Base-by-base conservation (phyloP, 2,113 vertebrate genomes). In the Eonycteris spelaea region DNA sequence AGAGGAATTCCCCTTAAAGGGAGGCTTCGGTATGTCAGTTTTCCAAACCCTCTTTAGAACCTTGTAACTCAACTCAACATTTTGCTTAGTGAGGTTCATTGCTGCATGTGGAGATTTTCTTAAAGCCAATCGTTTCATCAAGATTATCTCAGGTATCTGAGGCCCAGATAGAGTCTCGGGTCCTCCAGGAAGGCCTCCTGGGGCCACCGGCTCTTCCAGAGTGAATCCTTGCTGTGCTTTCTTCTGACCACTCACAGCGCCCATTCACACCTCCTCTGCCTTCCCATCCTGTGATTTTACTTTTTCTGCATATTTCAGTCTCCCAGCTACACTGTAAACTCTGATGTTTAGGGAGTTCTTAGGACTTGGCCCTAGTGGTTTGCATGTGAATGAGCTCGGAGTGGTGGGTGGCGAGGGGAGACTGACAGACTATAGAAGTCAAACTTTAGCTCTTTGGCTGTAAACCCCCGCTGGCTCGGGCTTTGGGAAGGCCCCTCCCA, bases 31-130 rank as follows among this genome's bases (percentile, higher is more conserved):
- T 93, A 48, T 95, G 94, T 96, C 95, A 57, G 57, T 63, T 98
- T 97, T 96, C 97, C 96, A 97, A 96, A 82, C 94, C 80, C 86
- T 73, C 73, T 33, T 77, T 19, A 18, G 18, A 33, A 10, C 16
- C 95, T 95, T 91, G 82, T 84, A 96, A 84, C 8, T 95, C 80
- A 78, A 85, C 80, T 93, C 89, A 75, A 83, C 77, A 70, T 71
- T 93, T 75, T 63, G 48, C 68, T 53, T 61, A 22, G 26, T 1
- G 19, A 68, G 0, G 0, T 38, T 24, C 22, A 5, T 10, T 13
- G 16, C 63, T 40, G 53, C 68, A 48, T 26, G 1, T 2, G 6
- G 63, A 73, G 63, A 43, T 30, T 93, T 94, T 15, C 30, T 48
- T 48, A 3, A 71, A 48, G 53, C 22, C 26, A 2, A 12, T 51